Conservation (phyloP, 1,140 invertebrate genomes). For the Heterodera schachtii region DNA sequence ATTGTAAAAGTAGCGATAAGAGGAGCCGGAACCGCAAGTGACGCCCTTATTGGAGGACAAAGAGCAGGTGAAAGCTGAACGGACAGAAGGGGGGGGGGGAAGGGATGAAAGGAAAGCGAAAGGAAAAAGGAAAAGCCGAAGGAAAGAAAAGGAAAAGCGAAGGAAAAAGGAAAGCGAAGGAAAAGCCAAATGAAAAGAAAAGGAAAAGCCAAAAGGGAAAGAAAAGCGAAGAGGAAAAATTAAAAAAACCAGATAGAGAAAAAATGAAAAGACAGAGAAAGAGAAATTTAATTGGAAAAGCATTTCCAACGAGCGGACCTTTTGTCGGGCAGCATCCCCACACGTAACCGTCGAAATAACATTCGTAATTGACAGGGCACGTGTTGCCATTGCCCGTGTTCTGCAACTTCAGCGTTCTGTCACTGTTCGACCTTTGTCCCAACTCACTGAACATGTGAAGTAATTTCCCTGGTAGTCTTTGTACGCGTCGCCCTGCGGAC, state of each 20-base stretch:
- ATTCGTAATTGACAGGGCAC: slow-evolving; percentile 64
- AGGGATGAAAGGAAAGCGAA: background rate
- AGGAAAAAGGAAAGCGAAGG: no score
- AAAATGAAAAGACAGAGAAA: no score
- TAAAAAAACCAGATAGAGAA: no score
- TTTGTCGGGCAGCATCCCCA: slow-evolving; percentile 65
- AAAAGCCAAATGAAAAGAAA: no score
- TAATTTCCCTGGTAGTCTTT: slow-evolving; percentile 65
- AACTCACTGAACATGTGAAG: slow-evolving; percentile 55
- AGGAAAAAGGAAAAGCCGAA: no score
- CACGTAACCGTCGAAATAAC: slow-evolving; percentile 64
- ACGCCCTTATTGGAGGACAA: slow-evolving; percentile 63
- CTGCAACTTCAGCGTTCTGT: background rate
- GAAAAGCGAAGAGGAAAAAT: no score
- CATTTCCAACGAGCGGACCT: slow-evolving; percentile 30
- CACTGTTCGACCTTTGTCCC: background rate
- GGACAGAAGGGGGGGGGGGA: slow-evolving; percentile 31
- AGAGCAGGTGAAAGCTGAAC: slow-evolving; percentile 60
- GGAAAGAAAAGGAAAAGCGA: no score
- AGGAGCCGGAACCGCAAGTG: slow-evolving; percentile 63
- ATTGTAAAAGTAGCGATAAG: slow-evolving; percentile 65
- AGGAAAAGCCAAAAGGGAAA: no score
- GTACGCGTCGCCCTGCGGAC: slow-evolving; percentile 63
- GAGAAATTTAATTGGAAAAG: no score
- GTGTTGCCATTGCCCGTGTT: slow-evolving; percentile 61